Percentiles rank a stretch among this genome's conserved stretches.
These are phyloP conservation scores for Plebejus anna DNA, from an alignment of 2,888 invertebrate species.

Conservation along the genomic window DNA sequence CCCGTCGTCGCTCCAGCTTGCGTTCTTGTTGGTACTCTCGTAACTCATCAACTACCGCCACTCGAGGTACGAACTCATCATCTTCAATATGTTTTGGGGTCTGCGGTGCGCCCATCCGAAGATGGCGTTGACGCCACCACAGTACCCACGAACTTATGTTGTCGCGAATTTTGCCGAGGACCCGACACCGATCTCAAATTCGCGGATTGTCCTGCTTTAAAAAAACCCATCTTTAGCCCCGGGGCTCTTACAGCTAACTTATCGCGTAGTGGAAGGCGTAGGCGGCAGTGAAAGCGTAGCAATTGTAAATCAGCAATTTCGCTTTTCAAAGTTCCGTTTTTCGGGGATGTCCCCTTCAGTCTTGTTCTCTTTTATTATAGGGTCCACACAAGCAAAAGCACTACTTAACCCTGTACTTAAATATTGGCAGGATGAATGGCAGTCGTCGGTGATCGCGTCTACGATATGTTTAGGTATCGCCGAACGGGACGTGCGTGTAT, in stretches of 20 bases:
- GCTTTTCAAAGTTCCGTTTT: constrained; percentile 36
- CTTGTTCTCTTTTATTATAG: constrained; percentile 46
- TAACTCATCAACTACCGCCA: constrained; percentile 59
- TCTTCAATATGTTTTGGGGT: constrained; percentile 68
- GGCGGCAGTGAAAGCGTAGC: constrained; percentile 65
- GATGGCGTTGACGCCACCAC: constrained; percentile 76
- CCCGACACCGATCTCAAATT: constrained; percentile 41
- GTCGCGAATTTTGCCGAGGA: constrained; percentile 70
- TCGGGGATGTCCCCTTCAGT: constrained; percentile 44
- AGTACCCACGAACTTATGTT: constrained; percentile 74
- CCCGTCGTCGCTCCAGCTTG: constrained; percentile 62
- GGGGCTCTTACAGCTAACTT: constrained; percentile 49
- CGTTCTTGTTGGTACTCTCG: constrained; percentile 49
- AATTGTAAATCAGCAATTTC: constrained; percentile 53
- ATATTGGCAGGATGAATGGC: constrained; percentile 51
- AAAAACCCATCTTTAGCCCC: constrained; percentile 40
- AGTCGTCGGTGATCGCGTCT: constrained; percentile 49
- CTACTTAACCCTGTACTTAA: constrained; percentile 47
- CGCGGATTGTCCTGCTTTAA: constrained; percentile 43
- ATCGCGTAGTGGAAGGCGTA: constrained; percentile 55
- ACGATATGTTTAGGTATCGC: constrained; percentile 54
- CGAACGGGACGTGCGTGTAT: constrained; percentile 48
- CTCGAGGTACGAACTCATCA: constrained; percentile 62
- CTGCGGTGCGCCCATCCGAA: constrained; percentile 77
- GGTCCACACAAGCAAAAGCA: constrained; percentile 52